Percentiles rank a stretch among this genome's conserved stretches.
Evolutionary conservation across 2,888 invertebrate species (phyloP).

Genomic region (Lithosia quadra): DNA sequence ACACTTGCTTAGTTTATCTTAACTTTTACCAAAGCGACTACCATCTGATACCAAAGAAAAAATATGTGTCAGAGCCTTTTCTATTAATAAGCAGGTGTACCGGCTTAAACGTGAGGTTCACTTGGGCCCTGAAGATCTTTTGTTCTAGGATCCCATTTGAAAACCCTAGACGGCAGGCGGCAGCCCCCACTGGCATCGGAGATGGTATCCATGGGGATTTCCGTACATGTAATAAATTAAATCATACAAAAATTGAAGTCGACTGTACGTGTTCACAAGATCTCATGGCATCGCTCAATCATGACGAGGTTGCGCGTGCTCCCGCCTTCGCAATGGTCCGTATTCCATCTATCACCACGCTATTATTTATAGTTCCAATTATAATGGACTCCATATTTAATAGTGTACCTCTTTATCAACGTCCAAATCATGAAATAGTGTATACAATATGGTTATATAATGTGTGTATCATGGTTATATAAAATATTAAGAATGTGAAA

Average conservation of each 20-base stretch:
- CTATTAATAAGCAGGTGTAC: no score
- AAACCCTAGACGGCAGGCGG: no score
- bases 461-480: slow-evolving; percentile 6
- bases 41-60: no score
- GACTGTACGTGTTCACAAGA: slow-evolving; percentile 17
- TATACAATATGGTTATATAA: slow-evolving; percentile 13
- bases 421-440: slow-evolving; percentile 21
- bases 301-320: slow-evolving; percentile 55
- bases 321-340: slow-evolving; percentile 62
- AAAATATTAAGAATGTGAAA: slow-evolving; percentile 13
- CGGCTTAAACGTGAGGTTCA: no score
- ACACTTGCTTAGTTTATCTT: no score
- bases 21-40: no score
- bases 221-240: neutral
- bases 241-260: neutral
- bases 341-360: slow-evolving; percentile 66
- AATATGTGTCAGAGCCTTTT: no score
- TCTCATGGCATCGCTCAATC: slow-evolving; percentile 55
- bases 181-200: no score
- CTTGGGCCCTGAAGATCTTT: no score
- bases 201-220: no score
- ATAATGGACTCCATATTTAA: slow-evolving; percentile 53
- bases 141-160: no score
- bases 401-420: slow-evolving; percentile 45
- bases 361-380: slow-evolving; percentile 67